Base-by-base conservation (phyloP, 1,140 invertebrate genomes). In the Pseudobourletiella spinata region DNA sequence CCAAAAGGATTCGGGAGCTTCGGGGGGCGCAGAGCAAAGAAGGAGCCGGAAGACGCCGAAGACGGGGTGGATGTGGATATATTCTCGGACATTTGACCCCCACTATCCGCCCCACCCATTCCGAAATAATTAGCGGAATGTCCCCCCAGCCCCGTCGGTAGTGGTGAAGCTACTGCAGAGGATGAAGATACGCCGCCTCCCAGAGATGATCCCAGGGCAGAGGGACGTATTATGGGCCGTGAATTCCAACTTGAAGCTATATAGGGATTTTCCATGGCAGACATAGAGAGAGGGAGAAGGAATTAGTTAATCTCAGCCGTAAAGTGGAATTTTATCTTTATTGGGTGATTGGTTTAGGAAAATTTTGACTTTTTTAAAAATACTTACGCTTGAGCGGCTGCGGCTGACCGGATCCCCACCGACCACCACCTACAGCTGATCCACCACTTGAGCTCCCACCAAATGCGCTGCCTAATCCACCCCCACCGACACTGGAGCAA, bases 191-290 rank as follows among this genome's bases (percentile, higher is more conserved):
- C 48, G 3, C 48, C 48, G 26, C 11, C 11, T 8, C 56, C 35
- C 22, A 58, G 42, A 42, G 42, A 42, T 2, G 56, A 44, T 18
- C 35, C 35, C 6, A 58, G 22, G 11, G 56, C 56, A 22, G 56
- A 58, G 8, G 56, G 56, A 15, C 56, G 32, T 43, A 58, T 58
- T 43, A 58, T 58, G 11, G 56, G 56, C 22, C 56, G 16, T 42
- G 39, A 22, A n/a, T 44, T 58, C 39, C n/a, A 58, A 43, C 2
- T 28, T 22, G n/a, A 15, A 4, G 42, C 42, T 58, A 25, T 28
- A 39, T 42, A 57, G 32, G 8, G 32, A 39, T 11, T n/a, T n/a
- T n/a, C n/a, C n/a, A n/a, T n/a, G n/a, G n/a, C n/a, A 54, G 24
- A 54, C 46, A 8, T n/a, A 26, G 8, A 24, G 28, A 26, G 51